phyloP scores from a whole-genome alignment of 2,797 vertebrate genomes.

The Coilia nasus region DNA sequence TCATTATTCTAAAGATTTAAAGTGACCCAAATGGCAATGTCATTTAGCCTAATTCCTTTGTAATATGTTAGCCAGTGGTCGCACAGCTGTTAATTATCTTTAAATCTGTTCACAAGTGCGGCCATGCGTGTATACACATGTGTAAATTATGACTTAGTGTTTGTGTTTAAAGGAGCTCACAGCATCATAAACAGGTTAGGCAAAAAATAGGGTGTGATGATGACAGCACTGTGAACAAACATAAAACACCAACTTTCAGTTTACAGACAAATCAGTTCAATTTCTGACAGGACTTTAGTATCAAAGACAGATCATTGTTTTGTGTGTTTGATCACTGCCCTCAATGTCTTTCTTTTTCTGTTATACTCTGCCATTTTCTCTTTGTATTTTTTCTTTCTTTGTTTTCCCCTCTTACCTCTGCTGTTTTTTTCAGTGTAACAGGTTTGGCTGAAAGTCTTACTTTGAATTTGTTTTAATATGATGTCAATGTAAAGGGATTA shows the following conservation, averaged over 20 bases:
- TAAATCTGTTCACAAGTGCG: not conserved
- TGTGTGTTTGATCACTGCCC: too few relatives aligned
- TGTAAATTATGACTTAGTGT: not conserved
- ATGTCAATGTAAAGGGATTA: too few relatives aligned
- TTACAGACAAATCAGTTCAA: not conserved
- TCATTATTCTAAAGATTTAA: too few relatives aligned
- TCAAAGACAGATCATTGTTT: not conserved
- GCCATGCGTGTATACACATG: not conserved
- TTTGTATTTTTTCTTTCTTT: constrained; percentile 27
- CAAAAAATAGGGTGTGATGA: not conserved
- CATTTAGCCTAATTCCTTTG: not conserved
- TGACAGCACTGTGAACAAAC: not conserved
- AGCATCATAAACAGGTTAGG: not conserved
- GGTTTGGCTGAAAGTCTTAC: too few relatives aligned
- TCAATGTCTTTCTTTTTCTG: too few relatives aligned
- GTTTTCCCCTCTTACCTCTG: not conserved
- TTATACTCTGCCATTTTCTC: too few relatives aligned
- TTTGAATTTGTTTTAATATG: not conserved
- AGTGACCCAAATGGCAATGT: too few relatives aligned
- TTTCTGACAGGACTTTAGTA: not conserved
- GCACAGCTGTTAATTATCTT: not conserved
- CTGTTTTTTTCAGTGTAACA: too few relatives aligned
- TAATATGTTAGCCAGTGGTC: not conserved
- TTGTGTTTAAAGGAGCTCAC: not conserved
- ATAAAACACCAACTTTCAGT: not conserved